Evolutionary conservation across 2,888 invertebrate species (phyloP).

Genomic region (Acrobasis repandana): DNA sequence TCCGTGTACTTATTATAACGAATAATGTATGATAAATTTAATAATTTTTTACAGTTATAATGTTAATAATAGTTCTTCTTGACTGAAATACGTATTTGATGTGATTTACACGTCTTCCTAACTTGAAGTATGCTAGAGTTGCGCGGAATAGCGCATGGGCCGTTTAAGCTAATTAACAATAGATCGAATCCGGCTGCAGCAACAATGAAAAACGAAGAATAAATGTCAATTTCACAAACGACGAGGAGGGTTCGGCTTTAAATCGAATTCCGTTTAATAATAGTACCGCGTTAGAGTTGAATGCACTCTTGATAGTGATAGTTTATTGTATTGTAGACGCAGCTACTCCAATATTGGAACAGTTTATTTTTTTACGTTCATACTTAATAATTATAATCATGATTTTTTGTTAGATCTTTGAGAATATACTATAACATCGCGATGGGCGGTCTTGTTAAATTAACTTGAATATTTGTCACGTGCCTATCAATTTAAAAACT

Average conservation of each 20-base stretch:
- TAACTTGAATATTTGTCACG: not conserved
- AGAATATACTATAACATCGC: too few relatives aligned
- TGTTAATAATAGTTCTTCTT: not conserved
- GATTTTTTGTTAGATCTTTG: too few relatives aligned
- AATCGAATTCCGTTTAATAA: slow-evolving; percentile 83
- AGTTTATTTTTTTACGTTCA: slow-evolving; percentile 23
- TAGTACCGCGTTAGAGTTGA: slow-evolving; percentile 79
- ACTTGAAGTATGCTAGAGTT: slow-evolving; percentile 46
- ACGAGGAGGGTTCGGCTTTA: slow-evolving; percentile 80
- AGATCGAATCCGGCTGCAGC: slow-evolving; percentile 77
- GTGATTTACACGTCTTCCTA: not conserved
- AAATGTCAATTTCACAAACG: slow-evolving; percentile 83
- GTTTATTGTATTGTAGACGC: slow-evolving; percentile 71
- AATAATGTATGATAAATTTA: not conserved
- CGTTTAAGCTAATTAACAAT: slow-evolving; percentile 82
- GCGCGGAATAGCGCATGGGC: slow-evolving; percentile 68
- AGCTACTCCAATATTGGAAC: slow-evolving; percentile 46
- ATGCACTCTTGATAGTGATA: slow-evolving; percentile 78
- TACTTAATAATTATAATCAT: not conserved
- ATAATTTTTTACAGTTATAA: not conserved
- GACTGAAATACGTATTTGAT: not conserved
- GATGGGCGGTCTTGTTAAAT: not conserved
- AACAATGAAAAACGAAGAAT: slow-evolving; percentile 83
- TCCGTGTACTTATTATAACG: too few relatives aligned
- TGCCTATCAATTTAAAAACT: too few relatives aligned